Conservation (phyloP, 2,888 invertebrate genomes). For the Troglohyphantes excavatus region DNA sequence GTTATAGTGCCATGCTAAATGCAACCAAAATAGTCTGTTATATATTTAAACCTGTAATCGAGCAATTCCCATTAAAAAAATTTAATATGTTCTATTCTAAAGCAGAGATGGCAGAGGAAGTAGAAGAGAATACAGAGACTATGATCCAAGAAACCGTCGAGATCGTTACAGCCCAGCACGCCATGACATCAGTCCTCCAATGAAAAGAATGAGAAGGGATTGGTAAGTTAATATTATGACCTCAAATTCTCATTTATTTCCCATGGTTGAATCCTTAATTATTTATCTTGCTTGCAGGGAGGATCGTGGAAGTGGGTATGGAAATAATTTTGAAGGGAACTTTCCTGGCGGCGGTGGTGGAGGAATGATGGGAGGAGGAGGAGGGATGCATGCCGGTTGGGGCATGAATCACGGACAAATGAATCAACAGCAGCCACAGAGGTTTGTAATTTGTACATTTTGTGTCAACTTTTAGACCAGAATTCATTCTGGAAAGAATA, state of each 20-base stretch:
- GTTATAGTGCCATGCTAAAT: too few relatives aligned
- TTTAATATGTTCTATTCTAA: background rate
- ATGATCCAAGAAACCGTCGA: conserved; percentile 76
- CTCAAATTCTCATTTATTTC: too few relatives aligned
- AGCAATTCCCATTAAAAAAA: too few relatives aligned
- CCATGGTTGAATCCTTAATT: too few relatives aligned
- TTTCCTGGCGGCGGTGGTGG: conserved; percentile 80
- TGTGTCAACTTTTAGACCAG: too few relatives aligned
- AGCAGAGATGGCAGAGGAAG: conserved; percentile 77
- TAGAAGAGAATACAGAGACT: conserved; percentile 77
- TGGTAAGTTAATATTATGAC: conserved; percentile 74
- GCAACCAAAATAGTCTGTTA: too few relatives aligned
- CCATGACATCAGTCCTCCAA: conserved; percentile 81
- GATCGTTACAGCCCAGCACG: conserved; percentile 80
- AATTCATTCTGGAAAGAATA: too few relatives aligned
- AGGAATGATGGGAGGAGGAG: conserved; percentile 78
- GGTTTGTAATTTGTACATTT: conserved; percentile 21
- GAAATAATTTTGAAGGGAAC: conserved; percentile 80
- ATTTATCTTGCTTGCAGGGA: conserved; percentile 73
- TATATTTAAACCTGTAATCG: too few relatives aligned
- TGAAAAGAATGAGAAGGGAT: conserved; percentile 81
- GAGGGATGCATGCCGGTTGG: conserved; percentile 76
- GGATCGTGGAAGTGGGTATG: conserved; percentile 80
- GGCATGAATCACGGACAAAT: conserved; percentile 60
- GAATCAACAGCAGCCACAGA: conserved; percentile 43